phyloP scores from a whole-genome alignment of 2,888 invertebrate species.

The Drosophila anomalata region DNA sequence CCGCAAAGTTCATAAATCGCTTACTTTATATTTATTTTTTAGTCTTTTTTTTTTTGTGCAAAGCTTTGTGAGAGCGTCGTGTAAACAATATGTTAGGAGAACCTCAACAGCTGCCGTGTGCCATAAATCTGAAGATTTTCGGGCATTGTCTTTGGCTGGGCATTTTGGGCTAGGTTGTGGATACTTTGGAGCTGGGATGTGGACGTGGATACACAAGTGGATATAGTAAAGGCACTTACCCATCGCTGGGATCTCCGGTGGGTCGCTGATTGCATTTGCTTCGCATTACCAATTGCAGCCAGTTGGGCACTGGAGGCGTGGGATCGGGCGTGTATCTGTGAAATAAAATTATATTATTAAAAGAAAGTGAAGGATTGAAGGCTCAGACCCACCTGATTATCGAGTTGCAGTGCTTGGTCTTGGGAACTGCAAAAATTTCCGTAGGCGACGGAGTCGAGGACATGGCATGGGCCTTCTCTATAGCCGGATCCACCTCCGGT shows the following conservation, averaged over 20 bases:
- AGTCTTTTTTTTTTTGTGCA: not conserved
- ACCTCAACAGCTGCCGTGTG: constrained; percentile 67
- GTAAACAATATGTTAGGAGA: constrained; percentile 71
- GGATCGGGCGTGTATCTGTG: constrained; percentile 82
- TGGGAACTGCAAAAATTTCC: constrained; percentile 80
- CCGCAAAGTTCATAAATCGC: constrained; percentile 75
- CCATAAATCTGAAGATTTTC: constrained; percentile 68
- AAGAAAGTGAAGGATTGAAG: not conserved
- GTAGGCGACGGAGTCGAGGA: constrained; percentile 23
- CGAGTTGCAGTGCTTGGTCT: constrained; percentile 78
- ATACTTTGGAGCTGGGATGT: not conserved
- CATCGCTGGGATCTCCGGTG: constrained; percentile 55
- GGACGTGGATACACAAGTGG: not conserved
- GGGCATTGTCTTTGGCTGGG: constrained; percentile 38
- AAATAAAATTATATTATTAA: constrained; percentile 9
- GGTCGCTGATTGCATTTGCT: constrained; percentile 78
- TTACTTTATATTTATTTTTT: constrained; percentile 1
- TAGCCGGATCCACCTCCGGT: constrained; percentile 69
- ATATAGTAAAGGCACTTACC: constrained; percentile 57
- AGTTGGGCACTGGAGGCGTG: constrained; percentile 81
- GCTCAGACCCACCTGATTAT: constrained; percentile 79
- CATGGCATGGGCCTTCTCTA: constrained; percentile 65
- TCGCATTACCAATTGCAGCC: constrained; percentile 84
- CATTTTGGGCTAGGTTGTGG: constrained; percentile 24
- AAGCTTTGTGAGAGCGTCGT: constrained; percentile 40